phyloP scores from a whole-genome alignment of 2,113 vertebrate genomes.

The Camelus bactrianus region DNA sequence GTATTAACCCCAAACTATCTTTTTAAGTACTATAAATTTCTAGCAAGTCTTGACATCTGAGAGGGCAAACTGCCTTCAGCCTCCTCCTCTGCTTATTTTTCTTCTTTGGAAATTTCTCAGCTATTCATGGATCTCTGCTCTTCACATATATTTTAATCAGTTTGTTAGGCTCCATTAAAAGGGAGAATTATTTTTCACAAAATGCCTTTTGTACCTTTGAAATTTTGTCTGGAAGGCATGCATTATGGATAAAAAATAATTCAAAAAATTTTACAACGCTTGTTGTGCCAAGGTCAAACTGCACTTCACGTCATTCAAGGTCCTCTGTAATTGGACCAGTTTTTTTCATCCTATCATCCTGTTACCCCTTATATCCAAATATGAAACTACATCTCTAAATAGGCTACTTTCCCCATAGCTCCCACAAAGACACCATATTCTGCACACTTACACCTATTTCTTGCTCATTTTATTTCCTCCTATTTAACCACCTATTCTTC shows the following conservation, averaged over 20 bases:
- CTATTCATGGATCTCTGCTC: slow-evolving; percentile 26
- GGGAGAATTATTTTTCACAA: background rate
- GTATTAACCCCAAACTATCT: background rate
- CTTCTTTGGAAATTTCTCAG: background rate
- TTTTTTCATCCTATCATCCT: background rate
- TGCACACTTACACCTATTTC: background rate
- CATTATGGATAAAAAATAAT: background rate
- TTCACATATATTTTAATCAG: slow-evolving; percentile 20
- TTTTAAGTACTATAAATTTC: slow-evolving; percentile 5
- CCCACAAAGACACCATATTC: background rate
- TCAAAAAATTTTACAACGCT: background rate
- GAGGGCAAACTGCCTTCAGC: background rate
- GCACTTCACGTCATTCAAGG: background rate
- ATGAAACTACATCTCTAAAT: background rate
- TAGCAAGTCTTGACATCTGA: background rate
- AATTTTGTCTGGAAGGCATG: slow-evolving; percentile 39
- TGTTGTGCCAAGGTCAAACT: background rate
- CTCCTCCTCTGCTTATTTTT: background rate
- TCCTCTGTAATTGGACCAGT: background rate
- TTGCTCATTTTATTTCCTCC: background rate
- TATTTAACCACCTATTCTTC: slow-evolving; percentile 9
- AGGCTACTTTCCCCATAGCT: background rate
- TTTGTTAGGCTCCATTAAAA: slow-evolving; percentile 33
- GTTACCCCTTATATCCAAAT: background rate
- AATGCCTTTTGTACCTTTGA: slow-evolving; percentile 7